Base-by-base conservation (phyloP, 2,797 vertebrate species). In the Molossus molossus region DNA sequence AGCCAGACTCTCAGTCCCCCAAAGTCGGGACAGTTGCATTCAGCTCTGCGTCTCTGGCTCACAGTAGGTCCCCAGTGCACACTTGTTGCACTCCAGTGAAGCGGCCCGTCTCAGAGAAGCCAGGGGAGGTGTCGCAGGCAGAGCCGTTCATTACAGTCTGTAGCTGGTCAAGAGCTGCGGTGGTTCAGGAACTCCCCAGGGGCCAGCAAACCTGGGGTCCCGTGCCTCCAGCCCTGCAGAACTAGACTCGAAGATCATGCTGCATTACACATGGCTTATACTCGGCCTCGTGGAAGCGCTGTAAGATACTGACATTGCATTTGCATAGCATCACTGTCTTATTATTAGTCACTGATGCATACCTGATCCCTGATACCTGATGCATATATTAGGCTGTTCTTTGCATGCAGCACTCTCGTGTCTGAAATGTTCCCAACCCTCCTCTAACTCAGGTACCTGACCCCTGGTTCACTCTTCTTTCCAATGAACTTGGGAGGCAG, bases 141-240 rank as follows among this genome's bases (percentile, higher is more conserved):
- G 95, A 82, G 60, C 72, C 86, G 83, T 96, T 96, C 96, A 97
- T 97, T 97, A 96, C 97, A 69, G 97, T 96, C 96, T 96, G 85
- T 96, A 90, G 94, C 55, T 88, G 96, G 97, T 89, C 96, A 97
- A 98, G 97, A 97, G 96, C 96, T 97, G 95, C 97, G 97, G 97
- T 98, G 96, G 96, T 97, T 96, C 96, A 97, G 98, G 97, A 98
- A 97, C 97, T 97, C 97, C 96, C 94, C 96, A 65, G 45, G 55
- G 97, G 92, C 97, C 96, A 95, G 97, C 97, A 97, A 98, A 97
- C 91, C 97, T 94, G 72, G 96, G 80, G 76, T 95, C 87, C 96
- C 96, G 92, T 87, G 96, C 96, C 93, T 97, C 86, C 88, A 84
- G 97, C 93, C 95, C 95, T 97, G 97, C 97, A 97, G 94, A 97